Base-by-base conservation (phyloP, 1,140 invertebrate genomes). In the Tetranychus cinnabarinus region DNA sequence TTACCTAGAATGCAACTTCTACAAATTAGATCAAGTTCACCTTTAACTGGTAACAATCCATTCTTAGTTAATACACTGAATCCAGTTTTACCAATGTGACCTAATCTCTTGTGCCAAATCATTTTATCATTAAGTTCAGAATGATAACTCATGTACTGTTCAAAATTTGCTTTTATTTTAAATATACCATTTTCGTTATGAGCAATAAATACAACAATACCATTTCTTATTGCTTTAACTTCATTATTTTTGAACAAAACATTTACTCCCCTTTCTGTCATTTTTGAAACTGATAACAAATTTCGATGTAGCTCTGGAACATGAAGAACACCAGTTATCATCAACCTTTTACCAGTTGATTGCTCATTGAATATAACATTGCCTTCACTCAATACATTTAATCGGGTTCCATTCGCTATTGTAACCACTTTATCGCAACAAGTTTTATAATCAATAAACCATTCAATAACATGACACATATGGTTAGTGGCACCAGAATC, bases 21-120 rank as follows among this genome's bases (percentile, higher is more conserved):
- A 23, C 23, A 23, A 23, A 23, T 23, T 23, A 0, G 0, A 23
- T 23, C 23, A 23, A 23, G 23, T 23, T 23, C 23, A 23, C 23
- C 23, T 23, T 52, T 52, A 15, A n/a, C 15, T 52, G 6, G 31
- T 23, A 52, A n/a, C 5, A 6, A 6, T 8, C 15, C 15, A 7
- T n/a, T 6, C 5, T 52, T 6, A 23, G 15, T 15, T 6, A 52
- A 23, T 52, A 8, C 15, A 23, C 4, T n/a, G 5, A 52, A 15
- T 52, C 33, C 33, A n/a, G 15, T n/a, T 52, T 52, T 6, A 33
- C 48, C 48, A 39, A 64, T 46, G 52, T 62, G 57, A 7, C 56
- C 61, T 15, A 50, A 47, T 56, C 60, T 39, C 31, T 62, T 34
- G 48, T 62, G 63, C 57, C 57, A 64, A 35, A 61, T 10, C 47